These are phyloP conservation scores for Anthonomus grandis DNA, from an alignment of 1,140 invertebrate species.

Conservation along the genomic window DNA sequence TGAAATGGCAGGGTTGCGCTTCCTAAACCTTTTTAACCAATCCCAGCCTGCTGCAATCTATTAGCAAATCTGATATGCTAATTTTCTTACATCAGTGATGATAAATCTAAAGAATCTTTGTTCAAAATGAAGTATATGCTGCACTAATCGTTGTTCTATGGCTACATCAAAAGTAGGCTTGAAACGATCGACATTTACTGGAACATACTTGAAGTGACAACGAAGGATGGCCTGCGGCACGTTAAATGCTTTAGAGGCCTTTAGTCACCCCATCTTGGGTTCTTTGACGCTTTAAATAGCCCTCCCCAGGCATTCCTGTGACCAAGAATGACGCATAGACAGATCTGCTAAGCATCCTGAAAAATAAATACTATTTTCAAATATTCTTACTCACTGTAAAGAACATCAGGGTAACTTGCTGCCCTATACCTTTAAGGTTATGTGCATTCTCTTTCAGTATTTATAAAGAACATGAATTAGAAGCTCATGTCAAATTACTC, in stretches of 20 bases:
- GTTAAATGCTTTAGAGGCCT: background rate
- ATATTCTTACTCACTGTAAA: background rate
- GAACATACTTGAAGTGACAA: background rate
- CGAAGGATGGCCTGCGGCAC: background rate
- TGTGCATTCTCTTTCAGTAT: too few species aligned
- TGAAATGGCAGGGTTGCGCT: background rate
- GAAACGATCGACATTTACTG: background rate
- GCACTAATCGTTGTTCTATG: background rate
- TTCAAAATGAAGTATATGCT: too few species aligned
- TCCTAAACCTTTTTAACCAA: background rate
- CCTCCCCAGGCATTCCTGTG: too few species aligned
- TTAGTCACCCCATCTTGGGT: background rate
- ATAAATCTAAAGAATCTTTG: too few species aligned
- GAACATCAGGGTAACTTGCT: background rate
- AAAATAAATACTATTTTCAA: too few species aligned
- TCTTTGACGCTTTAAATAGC: background rate
- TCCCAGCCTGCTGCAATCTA: background rate
- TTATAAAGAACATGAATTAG: background rate
- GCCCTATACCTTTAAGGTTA: background rate
- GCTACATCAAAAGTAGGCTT: background rate
- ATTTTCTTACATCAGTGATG: background rate
- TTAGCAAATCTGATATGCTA: background rate
- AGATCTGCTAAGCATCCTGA: too few species aligned
- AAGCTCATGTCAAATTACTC: background rate
- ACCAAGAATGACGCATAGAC: background rate